Base-by-base conservation (phyloP, 2,888 invertebrate species). In the Germaria angustata region DNA sequence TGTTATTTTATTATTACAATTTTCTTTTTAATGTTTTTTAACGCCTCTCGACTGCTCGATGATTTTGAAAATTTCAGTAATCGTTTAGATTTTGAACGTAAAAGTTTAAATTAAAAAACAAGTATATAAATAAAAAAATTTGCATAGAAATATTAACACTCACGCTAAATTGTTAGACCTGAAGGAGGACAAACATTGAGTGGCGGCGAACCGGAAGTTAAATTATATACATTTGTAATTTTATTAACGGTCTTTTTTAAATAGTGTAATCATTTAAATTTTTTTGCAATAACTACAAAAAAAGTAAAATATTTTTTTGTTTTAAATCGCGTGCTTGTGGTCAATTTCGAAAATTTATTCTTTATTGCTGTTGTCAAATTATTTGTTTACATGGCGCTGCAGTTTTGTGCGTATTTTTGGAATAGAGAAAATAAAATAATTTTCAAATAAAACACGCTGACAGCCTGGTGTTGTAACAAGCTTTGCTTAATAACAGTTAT, bases 21-120 rank as follows among this genome's bases (percentile, higher is more conserved):
- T 75, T 71, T 65, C 51, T 61, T 84, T 53, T 81, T 73, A 76
- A 68, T 59, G 57, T 80, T 44, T 49, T 76, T 80, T 80, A 75
- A 80, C 82, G 81, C 61, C 55, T 81, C 72, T 72, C 73, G 73
- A 69, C 68, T 55, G 75, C 68, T 84, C 84, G 82, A 66, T 76
- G 82, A 82, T 85, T 85, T 85, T 79, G 73, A 81, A 79, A 84
- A 85, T 85, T 88, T 90, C 87, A 90, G 90, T 90, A 86, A 89
- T 88, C 89, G 87, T 88, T 90, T 86, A 88, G 90, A 88, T 88
- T 89, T 87, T 87, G 87, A 87, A 87, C 87, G 87, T 86, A 86
- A 87, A 88, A 89, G 87, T 86, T 84, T 84, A 69, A 22, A 69
- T 49, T 51, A 32, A 13, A 44, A 17, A 69, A 28, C 2, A 44